phyloP scores from a whole-genome alignment of 1,140 invertebrate genomes.

The Pseudobourletiella spinata region DNA sequence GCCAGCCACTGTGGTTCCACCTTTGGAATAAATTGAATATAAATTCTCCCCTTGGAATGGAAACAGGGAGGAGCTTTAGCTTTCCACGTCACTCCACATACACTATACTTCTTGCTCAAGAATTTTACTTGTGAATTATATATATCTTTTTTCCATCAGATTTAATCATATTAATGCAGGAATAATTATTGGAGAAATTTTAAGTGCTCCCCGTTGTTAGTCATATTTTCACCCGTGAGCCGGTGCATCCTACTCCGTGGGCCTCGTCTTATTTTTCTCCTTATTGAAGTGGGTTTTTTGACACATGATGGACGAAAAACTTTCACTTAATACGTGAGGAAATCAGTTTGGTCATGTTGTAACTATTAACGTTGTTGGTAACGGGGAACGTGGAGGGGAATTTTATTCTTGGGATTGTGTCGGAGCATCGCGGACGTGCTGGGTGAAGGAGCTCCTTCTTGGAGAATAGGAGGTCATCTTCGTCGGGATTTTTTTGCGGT shows the following conservation, averaged over 20 bases:
- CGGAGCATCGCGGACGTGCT: no score
- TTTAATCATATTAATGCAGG: neutral
- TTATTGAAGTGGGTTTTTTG: no score
- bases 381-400: no score
- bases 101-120: neutral
- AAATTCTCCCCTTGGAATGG: neutral
- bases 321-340: no score
- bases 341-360: no score
- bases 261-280: neutral
- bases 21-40: neutral
- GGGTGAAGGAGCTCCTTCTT: no score
- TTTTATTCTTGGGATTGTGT: neutral
- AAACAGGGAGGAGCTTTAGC: neutral
- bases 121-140: neutral
- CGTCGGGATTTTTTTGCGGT: no score
- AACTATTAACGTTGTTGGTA: no score
- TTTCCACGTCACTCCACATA: neutral
- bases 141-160: neutral
- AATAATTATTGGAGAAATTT: neutral
- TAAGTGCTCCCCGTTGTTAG: neutral
- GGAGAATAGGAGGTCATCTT: no score
- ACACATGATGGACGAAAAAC: neutral
- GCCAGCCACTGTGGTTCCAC: neutral
- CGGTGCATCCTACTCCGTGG: neutral
- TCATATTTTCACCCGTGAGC: neutral